A percentile compares a stretch with the other conserved stretches of the same genome.
Conservation (phyloP, 2,888 invertebrate genomes). For the Agelastica alni region DNA sequence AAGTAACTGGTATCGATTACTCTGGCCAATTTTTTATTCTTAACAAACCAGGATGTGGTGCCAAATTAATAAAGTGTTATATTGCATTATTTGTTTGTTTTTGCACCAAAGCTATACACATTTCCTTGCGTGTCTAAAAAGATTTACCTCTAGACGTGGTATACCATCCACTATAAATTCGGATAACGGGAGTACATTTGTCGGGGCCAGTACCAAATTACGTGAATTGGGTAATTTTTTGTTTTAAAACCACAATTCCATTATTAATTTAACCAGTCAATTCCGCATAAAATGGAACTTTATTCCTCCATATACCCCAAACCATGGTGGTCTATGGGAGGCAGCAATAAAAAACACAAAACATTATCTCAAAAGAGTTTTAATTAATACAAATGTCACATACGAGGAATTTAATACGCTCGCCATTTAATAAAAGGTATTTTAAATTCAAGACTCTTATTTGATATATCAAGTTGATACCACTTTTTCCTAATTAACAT, state of each 20-base stretch:
- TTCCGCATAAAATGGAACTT: slow-evolving; percentile 23
- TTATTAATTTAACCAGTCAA: slow-evolving; percentile 5
- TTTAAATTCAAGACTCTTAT: too few relatives aligned
- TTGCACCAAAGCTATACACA: not conserved
- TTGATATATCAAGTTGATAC: too few relatives aligned
- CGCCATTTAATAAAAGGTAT: too few relatives aligned
- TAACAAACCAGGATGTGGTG: not conserved
- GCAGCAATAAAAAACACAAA: slow-evolving; percentile 33
- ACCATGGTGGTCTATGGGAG: slow-evolving; percentile 37
- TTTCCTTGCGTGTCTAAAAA: slow-evolving; percentile 9
- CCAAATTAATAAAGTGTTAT: not conserved
- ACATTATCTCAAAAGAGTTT: slow-evolving; percentile 30
- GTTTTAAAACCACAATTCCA: not conserved
- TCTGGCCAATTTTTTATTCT: not conserved
- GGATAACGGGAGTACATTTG: slow-evolving; percentile 9
- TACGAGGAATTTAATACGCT: too few relatives aligned
- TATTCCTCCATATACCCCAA: slow-evolving; percentile 34
- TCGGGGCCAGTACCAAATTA: slow-evolving; percentile 1
- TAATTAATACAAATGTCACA: slow-evolving; percentile 19
- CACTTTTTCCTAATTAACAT: too few relatives aligned
- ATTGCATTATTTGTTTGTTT: not conserved
- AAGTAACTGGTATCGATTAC: not conserved
- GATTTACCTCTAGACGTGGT: slow-evolving; percentile 9
- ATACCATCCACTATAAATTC: slow-evolving; percentile 3
- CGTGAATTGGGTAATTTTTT: slow-evolving; percentile 7